Evolutionary conservation across 2,797 vertebrate species (phyloP), one percentile per base, ranked within the genome.

Genomic region (Chrosomus eos): DNA sequence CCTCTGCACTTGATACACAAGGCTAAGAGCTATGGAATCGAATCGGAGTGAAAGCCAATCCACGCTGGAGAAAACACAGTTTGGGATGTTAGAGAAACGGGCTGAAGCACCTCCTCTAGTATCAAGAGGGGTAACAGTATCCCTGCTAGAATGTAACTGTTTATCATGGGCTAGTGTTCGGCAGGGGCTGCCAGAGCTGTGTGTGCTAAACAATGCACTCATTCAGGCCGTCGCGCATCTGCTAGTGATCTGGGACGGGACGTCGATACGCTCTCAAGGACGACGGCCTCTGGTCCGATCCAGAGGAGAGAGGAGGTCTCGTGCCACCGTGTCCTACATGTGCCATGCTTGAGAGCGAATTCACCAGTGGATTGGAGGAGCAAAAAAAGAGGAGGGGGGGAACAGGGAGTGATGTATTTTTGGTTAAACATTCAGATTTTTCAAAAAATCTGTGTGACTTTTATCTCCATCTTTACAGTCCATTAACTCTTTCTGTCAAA

Each of bases 191-290:
- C 76, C 81, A 85, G 89, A 19, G 48, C 81, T 85, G 60, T 83
- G 74, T 91, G 83, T 83, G 76, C 85, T 89, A 84, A 92, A 92
- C 92, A 94, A 92, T 91, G 91, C 88, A 87, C 91, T 90, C 89
- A 92, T 91, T 94, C 90, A 94, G 86, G 86, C 72, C 33, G 53
- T 80, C 31, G 78, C 88, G 88, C 86, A 85, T 92, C 79, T 89
- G 87, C 89, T 91, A 90, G 84, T 91, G 90, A 89, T 89, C 88
- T 88, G 88, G 84, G 79, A 88, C 73, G 87, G 87, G 85, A 91
- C 80, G 89, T 82, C 83, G 81, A 83, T 83, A 90, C 83, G 89
- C 86, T 88, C 83, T 92, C 92, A 91, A 92, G 90, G 89, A 89
- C 89, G 87, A 73, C 40, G 38, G 75, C 75, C 84, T 85, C 33